A percentile compares a stretch with the other conserved stretches of the same genome.
Evolutionary conservation across 2,797 vertebrate species (phyloP).

Genomic region (Anniella stebbinsi): DNA sequence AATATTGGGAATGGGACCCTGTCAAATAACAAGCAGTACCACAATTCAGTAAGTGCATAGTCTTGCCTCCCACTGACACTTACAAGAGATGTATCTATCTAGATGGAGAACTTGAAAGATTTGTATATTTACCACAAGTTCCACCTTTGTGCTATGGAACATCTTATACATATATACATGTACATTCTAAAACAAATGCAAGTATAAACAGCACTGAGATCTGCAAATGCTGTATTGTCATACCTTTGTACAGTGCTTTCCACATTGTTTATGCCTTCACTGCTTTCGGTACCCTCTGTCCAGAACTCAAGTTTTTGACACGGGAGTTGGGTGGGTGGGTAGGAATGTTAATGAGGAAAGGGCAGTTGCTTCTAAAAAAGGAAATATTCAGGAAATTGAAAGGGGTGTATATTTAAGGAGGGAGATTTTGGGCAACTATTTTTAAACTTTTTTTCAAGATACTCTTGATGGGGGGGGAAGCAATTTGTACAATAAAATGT

Average conservation of each 20-base stretch:
- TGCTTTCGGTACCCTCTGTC: constrained; percentile 73
- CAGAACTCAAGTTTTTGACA: constrained; percentile 56
- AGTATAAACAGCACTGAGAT: constrained; percentile 59
- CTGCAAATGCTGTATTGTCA: constrained; percentile 62
- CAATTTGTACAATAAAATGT: constrained; percentile 76
- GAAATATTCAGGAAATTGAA: constrained; percentile 61
- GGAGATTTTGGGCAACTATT: constrained; percentile 77
- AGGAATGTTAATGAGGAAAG: constrained; percentile 50
- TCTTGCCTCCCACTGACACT: background rate
- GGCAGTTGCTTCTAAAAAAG: constrained; percentile 43
- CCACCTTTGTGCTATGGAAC: constrained; percentile 57
- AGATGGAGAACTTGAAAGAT: constrained; percentile 8
- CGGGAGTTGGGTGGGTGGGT: constrained; percentile 50
- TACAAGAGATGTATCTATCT: background rate
- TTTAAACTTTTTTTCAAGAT: constrained; percentile 78
- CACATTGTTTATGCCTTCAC: constrained; percentile 70
- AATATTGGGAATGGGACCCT: constrained; percentile 4
- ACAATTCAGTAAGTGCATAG: background rate
- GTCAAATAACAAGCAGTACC: background rate
- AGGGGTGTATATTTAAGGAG: constrained; percentile 79
- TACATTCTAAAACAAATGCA: constrained; percentile 55
- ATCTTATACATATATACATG: background rate
- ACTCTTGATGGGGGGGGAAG: constrained; percentile 40
- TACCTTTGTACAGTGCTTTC: constrained; percentile 72
- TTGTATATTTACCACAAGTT: constrained; percentile 63